Base-by-base conservation (phyloP, 1,140 invertebrate species). In the Monomorium pharaonis region DNA sequence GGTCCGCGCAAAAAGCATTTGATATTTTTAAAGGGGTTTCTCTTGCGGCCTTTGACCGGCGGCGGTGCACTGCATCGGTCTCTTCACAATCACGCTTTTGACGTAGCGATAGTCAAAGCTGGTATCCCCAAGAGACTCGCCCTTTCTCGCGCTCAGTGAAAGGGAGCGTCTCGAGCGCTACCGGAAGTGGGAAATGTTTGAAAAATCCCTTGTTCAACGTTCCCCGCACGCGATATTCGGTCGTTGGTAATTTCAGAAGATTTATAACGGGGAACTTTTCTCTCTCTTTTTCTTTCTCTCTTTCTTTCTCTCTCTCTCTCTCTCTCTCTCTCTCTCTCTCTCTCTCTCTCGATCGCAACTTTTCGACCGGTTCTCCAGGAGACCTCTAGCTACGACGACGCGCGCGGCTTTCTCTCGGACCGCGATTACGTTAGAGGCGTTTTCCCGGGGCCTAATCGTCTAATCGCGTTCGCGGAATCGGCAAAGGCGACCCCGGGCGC, bases 381-480 rank as follows among this genome's bases (percentile, higher is more conserved):
- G n/a, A n/a, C n/a, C n/a, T n/a, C n/a, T n/a, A n/a, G n/a, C n/a
- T n/a, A n/a, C n/a, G n/a, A n/a, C n/a, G n/a, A n/a, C n/a, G n/a
- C n/a, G n/a, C n/a, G n/a, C n/a, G n/a, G n/a, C n/a, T n/a, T n/a
- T n/a, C n/a, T n/a, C n/a, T n/a, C n/a, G n/a, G n/a, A n/a, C n/a
- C n/a, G n/a, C n/a, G n/a, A n/a, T n/a, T n/a, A n/a, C n/a, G n/a
- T n/a, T n/a, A 37, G 9, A 30, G 24, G 16, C 33, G 21, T 70
- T 70, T 54, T 70, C 51, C 18, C 51, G 6, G 6, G 42, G 14
- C 42, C 24, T 24, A 12, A n/a, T 54, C 77, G 18, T 18, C 51
- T 81, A 81, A 81, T 81, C 65, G 78, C 78, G 78, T 83, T 72
- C 65, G 51, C 78, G 67, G 65, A 83, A 83, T 74, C 77, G 33